A percentile compares a stretch with the other conserved stretches of the same genome.
Conservation (phyloP, 2,797 vertebrate species). For the Manis crassicaudata region DNA sequence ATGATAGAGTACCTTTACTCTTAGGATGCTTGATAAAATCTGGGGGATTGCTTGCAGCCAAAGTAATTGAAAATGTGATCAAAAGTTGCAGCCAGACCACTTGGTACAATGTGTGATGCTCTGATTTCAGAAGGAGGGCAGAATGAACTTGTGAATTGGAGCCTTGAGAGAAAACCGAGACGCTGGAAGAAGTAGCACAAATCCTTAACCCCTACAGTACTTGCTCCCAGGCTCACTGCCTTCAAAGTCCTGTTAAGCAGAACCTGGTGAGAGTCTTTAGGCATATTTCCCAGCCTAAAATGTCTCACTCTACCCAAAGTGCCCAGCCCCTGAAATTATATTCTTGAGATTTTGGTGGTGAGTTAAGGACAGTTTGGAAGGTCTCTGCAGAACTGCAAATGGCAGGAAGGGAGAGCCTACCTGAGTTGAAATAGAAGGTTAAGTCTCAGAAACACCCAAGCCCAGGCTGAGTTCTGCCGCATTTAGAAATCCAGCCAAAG, state of each 20-base stretch:
- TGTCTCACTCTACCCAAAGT: neutral
- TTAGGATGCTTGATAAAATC: conserved; percentile 46
- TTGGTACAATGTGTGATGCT: neutral
- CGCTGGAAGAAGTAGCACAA: neutral
- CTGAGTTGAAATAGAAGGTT: neutral
- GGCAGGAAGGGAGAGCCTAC: neutral
- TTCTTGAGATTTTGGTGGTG: neutral
- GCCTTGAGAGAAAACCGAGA: neutral
- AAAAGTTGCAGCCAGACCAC: neutral
- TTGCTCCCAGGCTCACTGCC: neutral
- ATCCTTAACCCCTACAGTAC: neutral
- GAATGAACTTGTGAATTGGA: conserved; percentile 36
- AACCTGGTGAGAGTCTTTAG: neutral
- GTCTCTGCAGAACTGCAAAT: neutral
- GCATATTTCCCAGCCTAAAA: neutral
- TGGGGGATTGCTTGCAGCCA: neutral
- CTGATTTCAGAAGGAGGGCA: conserved; percentile 34
- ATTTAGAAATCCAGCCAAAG: neutral
- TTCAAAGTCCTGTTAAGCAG: neutral
- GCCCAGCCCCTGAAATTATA: neutral
- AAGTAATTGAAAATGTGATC: conserved; percentile 54
- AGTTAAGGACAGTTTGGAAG: neutral
- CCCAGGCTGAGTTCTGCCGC: neutral
- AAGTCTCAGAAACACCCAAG: neutral
- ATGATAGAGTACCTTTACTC: neutral